Base-by-base conservation (phyloP, 1,140 invertebrate genomes). In the Drosophila mayri region DNA sequence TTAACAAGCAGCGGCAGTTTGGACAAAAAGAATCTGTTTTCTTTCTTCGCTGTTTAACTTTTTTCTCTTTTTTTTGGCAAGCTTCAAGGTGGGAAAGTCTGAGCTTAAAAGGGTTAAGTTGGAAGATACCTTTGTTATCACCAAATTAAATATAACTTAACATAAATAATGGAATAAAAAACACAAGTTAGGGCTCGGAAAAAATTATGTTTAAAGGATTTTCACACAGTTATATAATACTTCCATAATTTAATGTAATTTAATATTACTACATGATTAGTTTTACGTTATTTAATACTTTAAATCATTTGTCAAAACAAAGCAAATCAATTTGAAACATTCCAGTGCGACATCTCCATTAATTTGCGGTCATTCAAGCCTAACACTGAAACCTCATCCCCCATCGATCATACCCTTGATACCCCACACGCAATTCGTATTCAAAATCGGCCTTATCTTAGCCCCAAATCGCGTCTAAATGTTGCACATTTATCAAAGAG, bases 401-500 rank as follows among this genome's bases (percentile, higher is more conserved):
- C 55, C 47, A 49, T 67, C 18, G 25, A 44, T 76, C 47, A 58
- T 77, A 68, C 73, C 74, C 63, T 16, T 76, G 46, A 70, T 76
- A 77, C 64, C 71, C 65, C 64, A 30, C 63, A 76, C 46, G 72
- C 72, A 76, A 76, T 63, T 41, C 49, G 37, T 67, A 49, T 49
- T 58, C 49, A 77, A 65, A 50, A 55, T 68, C 47, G 46, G 46
- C 25, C 64, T 85, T 90, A 90, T 90, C 85, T 79, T 90, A 86
- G 74, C 85, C 85, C 85, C 86, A 90, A 90, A 90, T 90, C 85
- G 81, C 81, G 78, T 81, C 86, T 90, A 90, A 90, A 90, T 90
- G 85, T 90, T 90, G 85, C 85, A 90, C 85, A 90, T 90, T 90
- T 90, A 90, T 90, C 85, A 90, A 90, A 79, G 41, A 79, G 46